Evolutionary conservation across 2,888 invertebrate genomes (phyloP), one percentile per base, ranked within the genome.

Genomic region (Protonemura montana): DNA sequence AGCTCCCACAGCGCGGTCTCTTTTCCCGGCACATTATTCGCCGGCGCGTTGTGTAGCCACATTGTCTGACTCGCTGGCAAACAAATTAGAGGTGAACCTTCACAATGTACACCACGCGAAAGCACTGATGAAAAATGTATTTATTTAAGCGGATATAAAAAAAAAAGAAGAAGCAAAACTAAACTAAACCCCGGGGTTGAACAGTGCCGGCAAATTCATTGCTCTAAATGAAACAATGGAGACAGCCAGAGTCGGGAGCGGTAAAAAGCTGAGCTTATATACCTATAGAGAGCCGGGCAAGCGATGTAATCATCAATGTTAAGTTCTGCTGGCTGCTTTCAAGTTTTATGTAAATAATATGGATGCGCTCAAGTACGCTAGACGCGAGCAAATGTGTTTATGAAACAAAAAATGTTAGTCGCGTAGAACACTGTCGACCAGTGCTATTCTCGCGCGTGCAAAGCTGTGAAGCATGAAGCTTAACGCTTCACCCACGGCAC

Each of bases 21-120:
- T 35, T 5, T 81, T 25, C 81, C n/a, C 81, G 25, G 81, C 81
- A 21, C 81, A 35, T 35, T 81, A 35, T 35, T 29, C 81, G 41
- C 30, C 80, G 41, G 28, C 16, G 30, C 85, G 35, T 25, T n/a
- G 77, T 81, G 59, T 27, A 59, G 84, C 84, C 84, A 30, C 84
- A 84, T 84, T 84, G 84, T 84, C 84, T 84, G 84, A 41, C 82
- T 35, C 82, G 41, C 82, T 25, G 41, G 26, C 84, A 84, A 84
- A 84, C 84, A 84, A 84, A 84, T 84, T 84, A 84, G 84, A 59
- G 84, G 59, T 81, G 81, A 30, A 78, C 27, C 59, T 78, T 28
- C 81, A 28, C 81, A 10, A 10, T 81, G 27, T 78, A 2, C 13
- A 27, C 5, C 78, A n/a, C 78, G 78, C 78, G 59, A 10, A 59